These are phyloP conservation scores for Lytechinus variegatus DNA, from an alignment of 35 echinoderm and acorn worm species.

Conservation along the genomic window DNA sequence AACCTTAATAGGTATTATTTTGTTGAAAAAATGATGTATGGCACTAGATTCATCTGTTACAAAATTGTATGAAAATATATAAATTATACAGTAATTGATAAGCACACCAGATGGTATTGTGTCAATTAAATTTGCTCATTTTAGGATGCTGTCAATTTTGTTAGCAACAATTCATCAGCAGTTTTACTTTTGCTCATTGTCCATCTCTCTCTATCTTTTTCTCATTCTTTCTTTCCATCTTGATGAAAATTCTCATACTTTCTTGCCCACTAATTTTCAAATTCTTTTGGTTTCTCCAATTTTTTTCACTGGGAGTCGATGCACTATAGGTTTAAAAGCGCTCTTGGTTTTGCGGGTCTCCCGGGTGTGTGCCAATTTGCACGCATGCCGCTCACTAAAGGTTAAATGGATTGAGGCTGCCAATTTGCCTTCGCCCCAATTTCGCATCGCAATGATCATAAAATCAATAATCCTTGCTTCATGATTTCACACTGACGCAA, in stretches of 20 bases:
- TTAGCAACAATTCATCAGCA: too few relatives aligned
- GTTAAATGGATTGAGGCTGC: conserved; percentile 17
- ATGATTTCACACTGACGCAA: background rate
- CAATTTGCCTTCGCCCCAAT: conserved; percentile 16
- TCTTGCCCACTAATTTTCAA: background rate
- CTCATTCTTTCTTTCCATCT: background rate
- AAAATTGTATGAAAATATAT: too few relatives aligned
- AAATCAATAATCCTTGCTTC: conserved; percentile 19
- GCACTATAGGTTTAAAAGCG: conserved; percentile 1
- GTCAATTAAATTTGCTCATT: too few relatives aligned
- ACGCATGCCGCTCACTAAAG: background rate
- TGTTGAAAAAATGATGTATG: background rate
- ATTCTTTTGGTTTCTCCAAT: background rate
- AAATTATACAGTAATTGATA: too few relatives aligned
- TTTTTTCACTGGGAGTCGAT: background rate
- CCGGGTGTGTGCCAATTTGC: background rate
- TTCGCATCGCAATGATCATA: background rate
- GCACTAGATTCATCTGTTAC: background rate
- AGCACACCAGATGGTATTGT: too few relatives aligned
- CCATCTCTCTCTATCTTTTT: background rate
- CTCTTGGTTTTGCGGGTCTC: background rate
- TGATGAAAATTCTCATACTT: background rate
- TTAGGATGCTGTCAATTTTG: too few relatives aligned
- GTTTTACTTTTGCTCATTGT: too few relatives aligned
- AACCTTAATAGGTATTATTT: background rate